These are phyloP conservation scores for Drosophila grimshawi DNA, from an alignment of 1,140 invertebrate genomes.

Conservation along the genomic window DNA sequence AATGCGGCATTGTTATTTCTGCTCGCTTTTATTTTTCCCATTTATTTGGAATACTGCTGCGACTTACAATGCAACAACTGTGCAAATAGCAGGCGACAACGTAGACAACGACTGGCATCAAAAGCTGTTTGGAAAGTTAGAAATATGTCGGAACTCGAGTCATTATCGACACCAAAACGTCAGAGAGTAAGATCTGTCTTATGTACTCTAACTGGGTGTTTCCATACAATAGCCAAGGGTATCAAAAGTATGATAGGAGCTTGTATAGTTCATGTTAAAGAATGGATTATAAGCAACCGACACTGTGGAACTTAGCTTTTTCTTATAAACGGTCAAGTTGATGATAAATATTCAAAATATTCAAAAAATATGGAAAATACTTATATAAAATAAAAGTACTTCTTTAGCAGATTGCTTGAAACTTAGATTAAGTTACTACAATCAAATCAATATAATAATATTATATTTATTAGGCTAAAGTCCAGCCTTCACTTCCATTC, in stretches of 20 bases:
- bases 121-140: conserved; percentile 82
- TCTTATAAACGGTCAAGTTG: too few species aligned
- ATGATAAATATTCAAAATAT: too few species aligned
- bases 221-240: conserved; percentile 30
- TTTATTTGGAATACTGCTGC: conserved; percentile 75
- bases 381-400: too few species aligned
- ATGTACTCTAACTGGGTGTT: conserved; percentile 8
- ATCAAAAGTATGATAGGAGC: not conserved
- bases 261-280: not conserved
- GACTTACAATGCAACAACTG: conserved; percentile 75
- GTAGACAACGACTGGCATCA: conserved; percentile 34
- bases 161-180: conserved; percentile 46
- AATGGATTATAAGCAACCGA: not conserved
- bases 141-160: conserved; percentile 56
- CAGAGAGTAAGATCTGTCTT: conserved; percentile 44
- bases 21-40: conserved; percentile 58
- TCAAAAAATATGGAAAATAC: too few species aligned
- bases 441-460: too few species aligned
- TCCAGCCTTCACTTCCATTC: too few species aligned
- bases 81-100: conserved; percentile 79
- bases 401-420: too few species aligned
- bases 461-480: too few species aligned
- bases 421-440: too few species aligned
- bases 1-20: conserved; percentile 75
- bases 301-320: too few species aligned